Percentiles rank a stretch among this genome's conserved stretches.
Conservation (phyloP, 2,888 invertebrate genomes). For the Leptopilina drosophilae region DNA sequence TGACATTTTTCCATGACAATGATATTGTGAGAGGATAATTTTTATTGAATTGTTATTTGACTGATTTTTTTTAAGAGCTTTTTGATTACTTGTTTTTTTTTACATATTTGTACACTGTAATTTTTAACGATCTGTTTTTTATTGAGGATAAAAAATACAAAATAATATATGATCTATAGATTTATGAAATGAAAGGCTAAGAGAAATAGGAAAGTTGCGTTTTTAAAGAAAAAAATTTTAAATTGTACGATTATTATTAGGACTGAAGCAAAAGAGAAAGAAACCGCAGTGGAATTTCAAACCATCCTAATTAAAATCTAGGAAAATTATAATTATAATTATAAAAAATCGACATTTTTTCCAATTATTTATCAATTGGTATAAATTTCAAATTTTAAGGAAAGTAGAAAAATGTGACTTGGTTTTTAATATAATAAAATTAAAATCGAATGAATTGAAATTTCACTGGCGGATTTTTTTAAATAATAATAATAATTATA, state of each 20-base stretch:
- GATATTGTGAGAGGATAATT: background rate
- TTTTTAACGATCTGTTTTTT: background rate
- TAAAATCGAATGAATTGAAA: too few species aligned
- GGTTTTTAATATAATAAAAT: too few species aligned
- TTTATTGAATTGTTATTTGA: constrained; percentile 1
- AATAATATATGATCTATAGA: background rate
- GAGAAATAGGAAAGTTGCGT: background rate
- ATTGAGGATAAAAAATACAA: background rate
- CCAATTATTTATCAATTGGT: too few species aligned
- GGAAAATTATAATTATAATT: background rate
- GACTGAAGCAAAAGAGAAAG: background rate
- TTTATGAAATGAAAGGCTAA: background rate
- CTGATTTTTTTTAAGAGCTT: background rate
- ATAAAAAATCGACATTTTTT: too few species aligned
- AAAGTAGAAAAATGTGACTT: too few species aligned
- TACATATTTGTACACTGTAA: too few species aligned
- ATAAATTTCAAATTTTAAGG: too few species aligned
- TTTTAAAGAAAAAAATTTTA: background rate
- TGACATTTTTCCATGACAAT: too few species aligned
- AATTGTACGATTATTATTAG: background rate
- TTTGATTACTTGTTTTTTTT: constrained; percentile 5
- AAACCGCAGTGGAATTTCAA: background rate
- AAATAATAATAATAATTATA: too few species aligned
- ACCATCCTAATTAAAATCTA: too few species aligned
- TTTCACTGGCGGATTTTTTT: too few species aligned